These are phyloP conservation scores for Xestoiulus laeticollis DNA, from an alignment of 2,888 invertebrate genomes.

Conservation along the genomic window DNA sequence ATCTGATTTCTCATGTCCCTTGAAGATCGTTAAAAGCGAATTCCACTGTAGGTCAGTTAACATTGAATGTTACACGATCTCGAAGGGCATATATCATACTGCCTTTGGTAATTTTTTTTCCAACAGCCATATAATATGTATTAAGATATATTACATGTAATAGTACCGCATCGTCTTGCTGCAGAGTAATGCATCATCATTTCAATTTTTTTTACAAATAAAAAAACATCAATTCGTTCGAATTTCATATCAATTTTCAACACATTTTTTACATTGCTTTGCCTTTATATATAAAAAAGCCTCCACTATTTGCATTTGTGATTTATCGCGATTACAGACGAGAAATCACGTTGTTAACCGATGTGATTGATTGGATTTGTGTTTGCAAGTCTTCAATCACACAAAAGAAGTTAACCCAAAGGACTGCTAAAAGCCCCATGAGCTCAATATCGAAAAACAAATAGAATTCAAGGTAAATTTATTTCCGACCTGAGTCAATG, in stretches of 20 bases:
- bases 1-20: too few species aligned
- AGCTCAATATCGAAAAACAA: constrained; percentile 18
- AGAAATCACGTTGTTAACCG: background rate
- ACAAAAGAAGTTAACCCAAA: constrained; percentile 8
- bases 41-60: too few species aligned
- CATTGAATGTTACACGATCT: too few species aligned
- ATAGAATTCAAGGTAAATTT: constrained; percentile 3
- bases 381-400: background rate
- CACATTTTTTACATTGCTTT: background rate
- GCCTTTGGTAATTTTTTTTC: too few species aligned
- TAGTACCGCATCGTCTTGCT: too few species aligned
- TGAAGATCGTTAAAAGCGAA: too few species aligned
- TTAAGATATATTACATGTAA: too few species aligned
- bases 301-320: background rate
- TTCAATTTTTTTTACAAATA: background rate
- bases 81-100: too few species aligned
- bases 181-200: too few species aligned
- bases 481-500: background rate
- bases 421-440: background rate
- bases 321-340: background rate
- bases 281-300: background rate
- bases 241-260: background rate
- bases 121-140: too few species aligned
- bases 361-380: background rate
- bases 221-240: background rate